Evolutionary conservation across 2,113 vertebrate genomes (phyloP).

Genomic region (Ammospiza caudacuta): DNA sequence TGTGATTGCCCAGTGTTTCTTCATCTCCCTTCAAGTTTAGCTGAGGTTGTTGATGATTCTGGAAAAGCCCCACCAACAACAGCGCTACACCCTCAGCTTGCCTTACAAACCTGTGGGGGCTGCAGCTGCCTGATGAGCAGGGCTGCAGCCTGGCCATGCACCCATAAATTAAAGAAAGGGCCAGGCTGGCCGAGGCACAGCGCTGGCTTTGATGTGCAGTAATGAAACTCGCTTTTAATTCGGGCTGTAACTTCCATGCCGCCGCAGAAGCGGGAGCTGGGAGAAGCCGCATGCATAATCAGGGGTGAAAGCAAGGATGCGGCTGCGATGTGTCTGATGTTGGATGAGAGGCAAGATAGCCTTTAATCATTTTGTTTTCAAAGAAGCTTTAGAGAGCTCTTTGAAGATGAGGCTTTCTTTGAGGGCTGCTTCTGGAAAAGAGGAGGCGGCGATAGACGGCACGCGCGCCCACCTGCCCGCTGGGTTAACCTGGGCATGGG

Average conservation of each 20-base stretch:
- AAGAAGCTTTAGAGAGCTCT: conserved; percentile 64
- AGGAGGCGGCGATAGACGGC: background rate
- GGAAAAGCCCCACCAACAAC: too few species aligned
- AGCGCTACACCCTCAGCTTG: too few species aligned
- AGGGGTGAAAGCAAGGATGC: conserved; percentile 45
- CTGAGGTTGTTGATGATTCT: background rate
- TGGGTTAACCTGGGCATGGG: background rate
- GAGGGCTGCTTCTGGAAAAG: conserved; percentile 21
- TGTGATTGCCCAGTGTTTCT: background rate
- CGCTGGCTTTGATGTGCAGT: background rate
- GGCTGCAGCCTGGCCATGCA: background rate
- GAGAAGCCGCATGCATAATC: conserved; percentile 62
- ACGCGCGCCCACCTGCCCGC: background rate
- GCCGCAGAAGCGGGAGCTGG: background rate
- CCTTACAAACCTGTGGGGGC: background rate
- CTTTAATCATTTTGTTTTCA: conserved; percentile 77
- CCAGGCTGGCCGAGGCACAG: background rate
- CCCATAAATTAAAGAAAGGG: background rate
- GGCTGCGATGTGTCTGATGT: conserved; percentile 66
- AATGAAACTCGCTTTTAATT: conserved; percentile 48
- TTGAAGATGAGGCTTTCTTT: conserved; percentile 63
- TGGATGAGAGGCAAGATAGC: conserved; percentile 66
- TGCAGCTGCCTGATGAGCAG: background rate
- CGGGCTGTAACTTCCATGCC: background rate
- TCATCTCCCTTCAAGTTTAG: background rate